These are phyloP conservation scores for Vannuccia rotundouncinata DNA, from an alignment of 2,888 invertebrate species.

Conservation along the genomic window DNA sequence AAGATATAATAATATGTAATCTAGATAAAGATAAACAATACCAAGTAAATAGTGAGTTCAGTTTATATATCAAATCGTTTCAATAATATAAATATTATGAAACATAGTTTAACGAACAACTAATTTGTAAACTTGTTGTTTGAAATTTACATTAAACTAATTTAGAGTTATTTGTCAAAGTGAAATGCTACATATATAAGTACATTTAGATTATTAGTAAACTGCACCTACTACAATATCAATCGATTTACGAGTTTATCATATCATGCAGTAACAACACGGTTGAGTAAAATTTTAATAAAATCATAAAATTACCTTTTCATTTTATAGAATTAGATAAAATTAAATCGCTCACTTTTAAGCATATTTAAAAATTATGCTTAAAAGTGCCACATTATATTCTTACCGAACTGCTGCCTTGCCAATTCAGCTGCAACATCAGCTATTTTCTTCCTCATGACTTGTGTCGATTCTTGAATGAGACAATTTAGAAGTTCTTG, in stretches of 20 bases:
- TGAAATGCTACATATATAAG: too few species aligned
- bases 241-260: not conserved
- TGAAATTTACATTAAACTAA: too few species aligned
- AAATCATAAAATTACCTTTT: not conserved
- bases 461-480: constrained; percentile 70
- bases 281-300: constrained; percentile 40
- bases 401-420: constrained; percentile 69
- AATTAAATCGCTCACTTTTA: not conserved
- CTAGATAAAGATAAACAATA: not conserved
- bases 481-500: constrained; percentile 76
- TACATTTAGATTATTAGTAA: too few species aligned
- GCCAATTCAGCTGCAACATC: constrained; percentile 93
- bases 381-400: too few species aligned
- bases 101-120: not conserved
- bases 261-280: not conserved
- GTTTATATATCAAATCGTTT: constrained; percentile 14
- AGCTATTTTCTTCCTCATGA: constrained; percentile 78
- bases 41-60: too few species aligned
- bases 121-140: not conserved
- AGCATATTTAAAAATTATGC: too few species aligned
- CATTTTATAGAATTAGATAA: not conserved
- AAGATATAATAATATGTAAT: not conserved
- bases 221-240: not conserved
- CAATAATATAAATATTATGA: not conserved
- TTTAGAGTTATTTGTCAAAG: too few species aligned